These are phyloP conservation scores for Bombus cullumanus DNA, from an alignment of 1,140 invertebrate genomes.

Conservation along the genomic window DNA sequence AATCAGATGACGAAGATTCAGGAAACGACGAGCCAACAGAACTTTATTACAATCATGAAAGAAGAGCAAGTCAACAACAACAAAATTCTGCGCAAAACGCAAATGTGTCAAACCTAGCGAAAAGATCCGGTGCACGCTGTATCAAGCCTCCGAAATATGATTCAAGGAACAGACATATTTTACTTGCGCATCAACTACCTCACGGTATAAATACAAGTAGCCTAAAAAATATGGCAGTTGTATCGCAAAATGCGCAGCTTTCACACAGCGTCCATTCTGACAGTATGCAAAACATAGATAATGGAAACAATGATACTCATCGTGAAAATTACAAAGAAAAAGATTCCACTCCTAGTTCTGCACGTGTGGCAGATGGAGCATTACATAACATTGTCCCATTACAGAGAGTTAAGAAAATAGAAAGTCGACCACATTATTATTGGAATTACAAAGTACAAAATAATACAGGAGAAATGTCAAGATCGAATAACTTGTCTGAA, in stretches of 20 bases:
- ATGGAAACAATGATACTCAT: conserved; percentile 16
- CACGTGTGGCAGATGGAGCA: conserved; percentile 19
- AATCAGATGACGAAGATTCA: conserved; percentile 95
- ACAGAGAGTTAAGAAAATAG: conserved; percentile 29
- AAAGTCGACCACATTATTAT: conserved; percentile 42
- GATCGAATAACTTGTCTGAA: conserved; percentile 76
- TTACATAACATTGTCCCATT: conserved; percentile 18
- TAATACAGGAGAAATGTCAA: conserved; percentile 71
- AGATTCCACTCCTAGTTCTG: not conserved
- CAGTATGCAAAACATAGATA: conserved; percentile 26
- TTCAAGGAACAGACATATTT: conserved; percentile 57
- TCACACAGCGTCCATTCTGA: not conserved
- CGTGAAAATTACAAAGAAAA: conserved; percentile 25
- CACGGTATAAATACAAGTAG: conserved; percentile 9
- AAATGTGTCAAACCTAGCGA: conserved; percentile 59
- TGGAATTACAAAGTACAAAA: conserved; percentile 61
- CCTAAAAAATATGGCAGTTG: not conserved
- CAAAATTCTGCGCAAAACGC: conserved; percentile 71
- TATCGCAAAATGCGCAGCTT: not conserved
- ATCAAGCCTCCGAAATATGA: conserved; percentile 61
- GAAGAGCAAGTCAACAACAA: conserved; percentile 76
- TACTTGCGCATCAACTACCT: conserved; percentile 13
- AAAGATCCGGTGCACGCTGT: conserved; percentile 62
- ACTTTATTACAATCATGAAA: conserved; percentile 83
- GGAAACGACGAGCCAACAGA: conserved; percentile 97